Evolutionary conservation across 2,797 vertebrate genomes (phyloP).

Genomic region (Falco cherrug): DNA sequence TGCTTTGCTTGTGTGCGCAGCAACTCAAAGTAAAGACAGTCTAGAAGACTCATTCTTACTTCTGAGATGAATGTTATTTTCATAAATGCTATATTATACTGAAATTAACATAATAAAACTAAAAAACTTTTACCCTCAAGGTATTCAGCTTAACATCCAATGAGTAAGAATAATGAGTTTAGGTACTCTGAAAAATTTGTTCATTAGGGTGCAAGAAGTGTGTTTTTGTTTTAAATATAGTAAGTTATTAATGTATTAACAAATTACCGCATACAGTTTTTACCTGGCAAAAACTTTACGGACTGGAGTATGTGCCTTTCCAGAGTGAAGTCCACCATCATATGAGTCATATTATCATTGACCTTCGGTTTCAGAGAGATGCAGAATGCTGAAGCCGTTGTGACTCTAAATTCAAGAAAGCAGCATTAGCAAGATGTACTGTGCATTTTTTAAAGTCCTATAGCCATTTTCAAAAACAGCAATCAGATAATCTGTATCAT

Average conservation of each 20-base stretch:
- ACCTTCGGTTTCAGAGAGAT: constrained; percentile 86
- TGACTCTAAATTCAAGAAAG: constrained; percentile 82
- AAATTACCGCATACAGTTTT: background rate
- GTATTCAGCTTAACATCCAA: background rate
- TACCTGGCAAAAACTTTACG: constrained; percentile 92
- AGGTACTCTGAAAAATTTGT: background rate
- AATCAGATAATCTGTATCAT: background rate
- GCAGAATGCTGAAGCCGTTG: constrained; percentile 91
- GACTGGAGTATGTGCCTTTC: constrained; percentile 85
- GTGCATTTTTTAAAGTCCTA: background rate
- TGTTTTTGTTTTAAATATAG: background rate
- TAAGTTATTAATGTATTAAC: accelerated
- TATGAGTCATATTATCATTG: constrained; percentile 89
- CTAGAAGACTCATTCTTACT: background rate
- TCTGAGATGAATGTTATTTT: background rate
- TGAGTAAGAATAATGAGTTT: background rate
- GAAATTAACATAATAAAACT: background rate
- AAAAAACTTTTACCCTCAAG: background rate
- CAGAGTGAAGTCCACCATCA: constrained; percentile 90
- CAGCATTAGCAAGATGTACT: background rate
- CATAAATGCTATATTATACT: background rate
- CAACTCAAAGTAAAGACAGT: background rate
- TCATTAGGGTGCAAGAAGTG: background rate
- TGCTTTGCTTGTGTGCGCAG: too few species aligned
- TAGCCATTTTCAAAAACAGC: background rate